Percentiles rank a stretch among this genome's conserved stretches.
Evolutionary conservation across 2,113 vertebrate species (phyloP).

Genomic region (Eclectus roratus): DNA sequence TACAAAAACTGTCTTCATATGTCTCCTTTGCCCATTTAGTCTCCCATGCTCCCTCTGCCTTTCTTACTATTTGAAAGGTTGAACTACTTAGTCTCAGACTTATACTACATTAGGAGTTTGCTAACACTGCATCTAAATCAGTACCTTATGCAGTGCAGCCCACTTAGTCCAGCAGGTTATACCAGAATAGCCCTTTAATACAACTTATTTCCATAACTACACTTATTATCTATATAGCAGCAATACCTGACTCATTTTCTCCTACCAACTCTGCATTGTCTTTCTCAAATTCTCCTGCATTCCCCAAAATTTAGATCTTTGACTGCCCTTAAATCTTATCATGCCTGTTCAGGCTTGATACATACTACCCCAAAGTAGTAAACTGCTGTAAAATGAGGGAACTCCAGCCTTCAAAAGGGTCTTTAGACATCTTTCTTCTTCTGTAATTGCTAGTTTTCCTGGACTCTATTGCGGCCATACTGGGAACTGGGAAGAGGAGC

Average conservation of each 20-base stretch:
- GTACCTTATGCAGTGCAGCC: background rate
- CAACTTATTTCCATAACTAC: background rate
- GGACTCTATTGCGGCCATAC: background rate
- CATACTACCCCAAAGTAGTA: background rate
- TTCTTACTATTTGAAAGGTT: background rate
- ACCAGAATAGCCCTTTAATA: background rate
- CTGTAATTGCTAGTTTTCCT: background rate
- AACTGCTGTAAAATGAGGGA: background rate
- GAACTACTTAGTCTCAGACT: background rate
- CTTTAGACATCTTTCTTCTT: background rate
- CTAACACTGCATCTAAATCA: background rate
- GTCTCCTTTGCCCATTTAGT: background rate
- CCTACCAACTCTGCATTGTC: background rate
- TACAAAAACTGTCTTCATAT: background rate
- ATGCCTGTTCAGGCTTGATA: background rate
- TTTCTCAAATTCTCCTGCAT: background rate
- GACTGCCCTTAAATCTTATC: background rate
- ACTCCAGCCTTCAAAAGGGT: background rate
- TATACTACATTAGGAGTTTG: background rate
- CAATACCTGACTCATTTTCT: background rate
- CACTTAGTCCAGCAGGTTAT: background rate
- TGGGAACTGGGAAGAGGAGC: background rate
- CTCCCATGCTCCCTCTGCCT: background rate
- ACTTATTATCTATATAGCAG: background rate
- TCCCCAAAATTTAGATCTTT: background rate